A percentile compares a stretch with the other conserved stretches of the same genome.
Evolutionary conservation across 2,113 vertebrate species (phyloP).

Genomic region (Micromys minutus): DNA sequence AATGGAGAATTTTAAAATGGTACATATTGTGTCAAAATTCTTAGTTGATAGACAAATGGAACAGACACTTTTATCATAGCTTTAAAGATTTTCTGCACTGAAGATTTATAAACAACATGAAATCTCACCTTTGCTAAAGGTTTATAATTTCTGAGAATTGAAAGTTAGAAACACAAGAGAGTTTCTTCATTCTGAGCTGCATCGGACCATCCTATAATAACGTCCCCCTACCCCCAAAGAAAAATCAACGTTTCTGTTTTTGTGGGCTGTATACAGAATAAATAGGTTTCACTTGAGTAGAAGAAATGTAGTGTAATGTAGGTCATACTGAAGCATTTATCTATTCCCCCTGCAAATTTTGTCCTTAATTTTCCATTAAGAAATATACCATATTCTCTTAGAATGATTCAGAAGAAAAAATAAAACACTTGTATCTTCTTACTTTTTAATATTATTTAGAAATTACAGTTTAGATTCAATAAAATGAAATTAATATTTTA

Average conservation of each 20-base stretch:
- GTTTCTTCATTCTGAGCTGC: slow-evolving; percentile 24
- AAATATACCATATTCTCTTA: slow-evolving; percentile 62
- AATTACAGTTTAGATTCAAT: neutral
- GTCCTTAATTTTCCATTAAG: slow-evolving; percentile 64
- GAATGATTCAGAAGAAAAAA: slow-evolving; percentile 73
- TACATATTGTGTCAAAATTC: neutral
- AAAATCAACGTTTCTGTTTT: neutral
- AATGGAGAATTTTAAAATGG: neutral
- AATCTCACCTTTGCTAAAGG: neutral
- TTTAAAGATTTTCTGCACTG: slow-evolving; percentile 15
- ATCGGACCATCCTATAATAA: neutral
- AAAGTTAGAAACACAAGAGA: neutral
- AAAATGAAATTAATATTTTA: neutral
- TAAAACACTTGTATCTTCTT: slow-evolving; percentile 49
- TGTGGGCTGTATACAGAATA: slow-evolving; percentile 38
- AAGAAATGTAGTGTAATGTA: slow-evolving; percentile 43
- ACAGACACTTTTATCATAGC: neutral
- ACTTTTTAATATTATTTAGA: slow-evolving; percentile 38
- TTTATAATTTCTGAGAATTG: slow-evolving; percentile 3
- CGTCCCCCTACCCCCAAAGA: neutral
- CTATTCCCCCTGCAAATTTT: slow-evolving; percentile 5
- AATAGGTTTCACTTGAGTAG: slow-evolving; percentile 32
- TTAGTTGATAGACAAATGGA: neutral
- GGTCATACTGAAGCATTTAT: slow-evolving; percentile 36
- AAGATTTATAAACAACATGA: neutral